Evolutionary conservation across 2,113 vertebrate species (phyloP).

Genomic region (Grus americana): DNA sequence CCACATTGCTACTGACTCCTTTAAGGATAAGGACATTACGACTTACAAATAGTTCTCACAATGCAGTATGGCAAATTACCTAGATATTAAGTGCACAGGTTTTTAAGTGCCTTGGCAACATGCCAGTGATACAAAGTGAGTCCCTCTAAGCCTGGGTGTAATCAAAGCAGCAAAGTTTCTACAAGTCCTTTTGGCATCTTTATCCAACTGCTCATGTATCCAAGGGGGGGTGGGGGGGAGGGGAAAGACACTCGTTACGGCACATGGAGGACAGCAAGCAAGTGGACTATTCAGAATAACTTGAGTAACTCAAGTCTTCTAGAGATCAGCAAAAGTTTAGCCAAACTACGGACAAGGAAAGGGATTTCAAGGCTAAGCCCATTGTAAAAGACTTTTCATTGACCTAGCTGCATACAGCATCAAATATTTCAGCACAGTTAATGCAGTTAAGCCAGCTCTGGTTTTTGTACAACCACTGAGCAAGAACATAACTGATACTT

Average conservation of each 20-base stretch:
- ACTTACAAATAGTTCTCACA: not conserved
- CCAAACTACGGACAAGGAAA: not conserved
- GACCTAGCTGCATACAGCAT: not conserved
- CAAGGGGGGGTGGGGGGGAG: not conserved
- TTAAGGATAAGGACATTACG: not conserved
- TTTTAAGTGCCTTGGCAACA: not conserved
- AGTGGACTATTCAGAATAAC: not conserved
- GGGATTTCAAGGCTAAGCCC: not conserved
- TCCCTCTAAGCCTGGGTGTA: not conserved
- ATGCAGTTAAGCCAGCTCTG: not conserved
- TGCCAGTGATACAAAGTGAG: not conserved
- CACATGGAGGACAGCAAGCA: no score
- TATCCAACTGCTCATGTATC: not conserved
- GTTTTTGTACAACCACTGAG: not conserved
- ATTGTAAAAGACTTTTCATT: not conserved
- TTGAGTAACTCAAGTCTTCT: not conserved
- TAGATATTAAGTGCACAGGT: not conserved
- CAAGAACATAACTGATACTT: not conserved
- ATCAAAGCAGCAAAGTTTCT: not conserved
- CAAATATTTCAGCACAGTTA: not conserved
- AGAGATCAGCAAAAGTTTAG: not conserved
- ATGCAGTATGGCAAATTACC: not conserved
- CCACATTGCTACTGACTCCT: not conserved
- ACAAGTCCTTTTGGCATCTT: not conserved
- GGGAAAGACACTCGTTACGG: not conserved